Evolutionary conservation across 2,113 vertebrate species (phyloP).

Genomic region (Sturnus vulgaris): DNA sequence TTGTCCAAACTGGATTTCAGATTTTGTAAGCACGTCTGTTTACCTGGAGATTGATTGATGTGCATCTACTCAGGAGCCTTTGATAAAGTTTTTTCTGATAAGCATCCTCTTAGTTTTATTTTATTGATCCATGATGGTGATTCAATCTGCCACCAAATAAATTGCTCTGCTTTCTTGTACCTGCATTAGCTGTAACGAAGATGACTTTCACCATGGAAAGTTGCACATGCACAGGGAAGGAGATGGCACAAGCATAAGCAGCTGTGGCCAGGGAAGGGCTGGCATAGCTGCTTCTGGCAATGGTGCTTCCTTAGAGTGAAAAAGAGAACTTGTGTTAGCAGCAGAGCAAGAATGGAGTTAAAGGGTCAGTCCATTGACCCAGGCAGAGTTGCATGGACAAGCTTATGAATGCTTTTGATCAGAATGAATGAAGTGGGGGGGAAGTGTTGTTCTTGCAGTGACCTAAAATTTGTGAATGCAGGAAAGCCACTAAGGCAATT

Average conservation of each 20-base stretch:
- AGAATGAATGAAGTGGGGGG: background rate
- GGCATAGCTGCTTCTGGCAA: background rate
- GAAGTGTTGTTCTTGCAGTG: background rate
- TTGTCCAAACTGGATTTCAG: background rate
- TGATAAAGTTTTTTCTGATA: background rate
- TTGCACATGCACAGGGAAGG: background rate
- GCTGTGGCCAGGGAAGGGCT: background rate
- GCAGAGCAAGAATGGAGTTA: background rate
- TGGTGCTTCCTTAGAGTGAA: background rate
- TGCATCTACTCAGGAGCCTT: background rate
- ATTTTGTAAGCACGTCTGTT: background rate
- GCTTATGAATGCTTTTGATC: background rate
- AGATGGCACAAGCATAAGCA: background rate
- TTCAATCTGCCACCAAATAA: background rate
- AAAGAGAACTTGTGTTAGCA: background rate
- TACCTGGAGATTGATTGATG: background rate
- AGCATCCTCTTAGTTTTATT: background rate
- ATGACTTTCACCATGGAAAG: background rate
- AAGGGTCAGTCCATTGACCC: background rate
- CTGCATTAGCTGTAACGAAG: fast-evolving
- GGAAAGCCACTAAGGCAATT: background rate
- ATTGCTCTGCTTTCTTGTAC: background rate
- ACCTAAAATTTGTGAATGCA: background rate
- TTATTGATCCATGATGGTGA: background rate
- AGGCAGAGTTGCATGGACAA: background rate